Conservation (phyloP, 2,113 vertebrate genomes). For the Stegostoma tigrinum region DNA sequence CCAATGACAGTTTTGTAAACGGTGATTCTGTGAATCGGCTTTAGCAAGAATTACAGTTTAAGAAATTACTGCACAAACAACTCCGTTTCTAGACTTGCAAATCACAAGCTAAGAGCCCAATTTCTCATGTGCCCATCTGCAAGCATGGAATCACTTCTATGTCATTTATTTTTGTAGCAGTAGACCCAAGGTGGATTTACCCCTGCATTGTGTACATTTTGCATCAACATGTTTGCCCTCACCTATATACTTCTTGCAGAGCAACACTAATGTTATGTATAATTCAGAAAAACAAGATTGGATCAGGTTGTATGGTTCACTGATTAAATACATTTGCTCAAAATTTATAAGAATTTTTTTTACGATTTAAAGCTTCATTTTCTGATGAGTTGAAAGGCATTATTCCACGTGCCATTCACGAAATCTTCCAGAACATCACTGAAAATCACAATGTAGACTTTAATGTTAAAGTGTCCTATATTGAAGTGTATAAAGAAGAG, state of each 20-base stretch:
- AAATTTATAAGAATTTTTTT: background rate
- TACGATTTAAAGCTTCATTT: slow-evolving; percentile 50
- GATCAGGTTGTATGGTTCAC: background rate
- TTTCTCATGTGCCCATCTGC: background rate
- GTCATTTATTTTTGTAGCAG: background rate
- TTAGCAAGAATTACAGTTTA: background rate
- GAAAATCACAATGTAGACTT: slow-evolving; percentile 57
- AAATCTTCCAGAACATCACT: slow-evolving; percentile 70
- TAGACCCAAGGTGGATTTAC: background rate
- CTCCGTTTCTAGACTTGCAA: background rate
- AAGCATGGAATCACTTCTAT: background rate
- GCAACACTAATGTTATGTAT: background rate
- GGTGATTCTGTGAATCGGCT: background rate
- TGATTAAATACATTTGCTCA: background rate
- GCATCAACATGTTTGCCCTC: background rate
- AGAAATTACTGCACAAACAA: background rate
- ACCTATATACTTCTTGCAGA: no score
- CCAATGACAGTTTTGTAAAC: background rate
- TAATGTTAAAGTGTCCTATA: slow-evolving; percentile 69
- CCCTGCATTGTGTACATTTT: background rate
- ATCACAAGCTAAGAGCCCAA: background rate
- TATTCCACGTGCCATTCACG: slow-evolving; percentile 73
- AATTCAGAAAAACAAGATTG: background rate
- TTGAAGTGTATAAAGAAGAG: slow-evolving; percentile 84
- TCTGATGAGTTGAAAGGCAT: slow-evolving; percentile 73